phyloP scores from a whole-genome alignment of 2,113 vertebrate genomes.

The Scortum barcoo region DNA sequence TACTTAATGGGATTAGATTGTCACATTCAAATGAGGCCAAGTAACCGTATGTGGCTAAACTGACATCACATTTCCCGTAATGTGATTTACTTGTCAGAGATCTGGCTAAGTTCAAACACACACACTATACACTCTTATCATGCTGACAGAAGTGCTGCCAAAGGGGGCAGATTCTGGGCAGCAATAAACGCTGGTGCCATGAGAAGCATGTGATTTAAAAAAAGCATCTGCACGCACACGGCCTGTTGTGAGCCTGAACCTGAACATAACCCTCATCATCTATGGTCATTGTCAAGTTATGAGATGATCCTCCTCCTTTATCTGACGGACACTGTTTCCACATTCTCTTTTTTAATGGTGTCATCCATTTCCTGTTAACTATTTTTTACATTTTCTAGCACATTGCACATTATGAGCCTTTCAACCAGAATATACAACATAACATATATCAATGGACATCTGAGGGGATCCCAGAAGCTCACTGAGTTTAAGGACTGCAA shows the following conservation, averaged over 20 bases:
- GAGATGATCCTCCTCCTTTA: not conserved
- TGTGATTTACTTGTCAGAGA: conserved; percentile 33
- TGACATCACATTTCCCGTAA: conserved; percentile 34
- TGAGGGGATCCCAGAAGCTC: not conserved
- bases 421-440: not conserved
- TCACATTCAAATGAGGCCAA: conserved; percentile 28
- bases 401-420: not conserved
- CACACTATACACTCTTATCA: conserved; percentile 44
- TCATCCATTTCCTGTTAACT: not conserved
- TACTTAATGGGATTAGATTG: not conserved
- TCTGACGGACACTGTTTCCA: not conserved
- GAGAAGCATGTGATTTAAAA: conserved; percentile 26
- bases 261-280: conserved; percentile 21
- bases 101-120: conserved; percentile 51
- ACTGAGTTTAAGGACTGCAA: not conserved
- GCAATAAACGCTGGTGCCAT: conserved; percentile 26
- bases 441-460: not conserved
- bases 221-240: not conserved
- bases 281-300: conserved; percentile 12
- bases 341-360: not conserved
- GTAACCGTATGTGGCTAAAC: not conserved
- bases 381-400: too few relatives aligned
- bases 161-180: conserved; percentile 12
- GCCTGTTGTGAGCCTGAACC: conserved; percentile 2
- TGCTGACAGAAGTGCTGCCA: conserved; percentile 35